Evolutionary conservation across 2,797 vertebrate species (phyloP), one percentile per base, ranked within the genome.

Genomic region (Malurus leucopterus): DNA sequence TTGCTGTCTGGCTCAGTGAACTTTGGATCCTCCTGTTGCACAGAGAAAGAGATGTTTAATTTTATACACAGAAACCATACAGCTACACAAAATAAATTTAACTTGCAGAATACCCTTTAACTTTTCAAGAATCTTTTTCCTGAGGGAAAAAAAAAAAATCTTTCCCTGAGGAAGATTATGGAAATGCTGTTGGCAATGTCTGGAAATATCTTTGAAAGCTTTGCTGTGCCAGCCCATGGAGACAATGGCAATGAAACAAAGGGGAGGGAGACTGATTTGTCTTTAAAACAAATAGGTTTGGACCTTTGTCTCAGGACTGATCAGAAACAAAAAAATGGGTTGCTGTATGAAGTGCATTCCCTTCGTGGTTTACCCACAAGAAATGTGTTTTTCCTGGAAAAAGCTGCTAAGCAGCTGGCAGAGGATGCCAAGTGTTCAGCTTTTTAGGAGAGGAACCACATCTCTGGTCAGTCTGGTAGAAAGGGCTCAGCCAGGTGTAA

Each of bases 301-400:
- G 62, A 69, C 8, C 16, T 62, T 29, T 29, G 17, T 46, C 69
- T 72, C 59, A 57, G 63, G 79, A 67, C 23, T 43, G 38, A 84
- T 54, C 67, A 67, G 63, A 36, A 93, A 32, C 41, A 87, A 59
- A 67, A 90, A 88, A 65, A 67, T 4, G 17, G 13, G 27, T 43
- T 57, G 38, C 19, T 55, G 24, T 26, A 38, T 49, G 62, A 67
- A 62, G 8, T 21, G 22, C 64, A 61, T 70, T 81, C 59, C 70
- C 59, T 55, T 75, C 36, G 50, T 3, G 13, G 49, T 46, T 55
- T 59, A 70, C 11, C 51, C 61, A 47, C 15, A 64, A 71, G 38
- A 69, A 91, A 36, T 62, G 32, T 36, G 51, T 63, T 92, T 91
- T 86, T 75, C 70, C 63, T 92, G 85, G 80, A 86, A 80, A 67